phyloP scores from a whole-genome alignment of 2,113 vertebrate species.

The Solenodon paradoxus region DNA sequence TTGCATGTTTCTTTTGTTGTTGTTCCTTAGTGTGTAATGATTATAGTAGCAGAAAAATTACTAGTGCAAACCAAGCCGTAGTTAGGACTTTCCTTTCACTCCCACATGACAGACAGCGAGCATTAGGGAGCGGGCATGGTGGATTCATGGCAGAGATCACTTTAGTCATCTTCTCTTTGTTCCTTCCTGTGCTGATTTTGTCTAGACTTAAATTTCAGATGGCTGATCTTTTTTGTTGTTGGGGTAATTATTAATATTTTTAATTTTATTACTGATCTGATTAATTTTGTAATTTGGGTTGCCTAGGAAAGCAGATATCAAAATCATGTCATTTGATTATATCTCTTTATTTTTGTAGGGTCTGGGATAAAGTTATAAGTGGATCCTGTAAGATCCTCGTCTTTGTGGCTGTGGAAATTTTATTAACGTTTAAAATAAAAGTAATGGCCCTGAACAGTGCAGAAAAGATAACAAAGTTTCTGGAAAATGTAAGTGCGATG shows the following conservation, averaged over 20 bases:
- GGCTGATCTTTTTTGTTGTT: neutral
- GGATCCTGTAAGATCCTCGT: constrained; percentile 98
- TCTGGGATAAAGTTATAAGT: constrained; percentile 99
- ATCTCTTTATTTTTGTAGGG: constrained; percentile 81
- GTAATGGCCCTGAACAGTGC: constrained; percentile 89
- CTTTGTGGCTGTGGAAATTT: constrained; percentile 96
- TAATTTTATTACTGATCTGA: too few relatives aligned
- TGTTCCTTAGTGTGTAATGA: neutral
- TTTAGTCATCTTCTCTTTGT: neutral
- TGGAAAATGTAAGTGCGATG: constrained; percentile 90
- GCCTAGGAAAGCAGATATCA: neutral
- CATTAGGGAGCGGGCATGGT: neutral
- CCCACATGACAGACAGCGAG: neutral
- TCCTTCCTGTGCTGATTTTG: neutral
- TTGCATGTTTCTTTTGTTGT: neutral
- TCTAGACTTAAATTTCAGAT: neutral
- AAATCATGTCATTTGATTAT: neutral
- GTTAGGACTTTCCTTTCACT: neutral
- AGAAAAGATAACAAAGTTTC: constrained; percentile 90
- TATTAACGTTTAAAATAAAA: constrained; percentile 96
- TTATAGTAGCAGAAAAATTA: neutral
- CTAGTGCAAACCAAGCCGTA: neutral
- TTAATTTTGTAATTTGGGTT: constrained; percentile 27
- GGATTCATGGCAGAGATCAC: neutral
- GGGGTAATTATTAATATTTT: neutral